Evolutionary conservation across 2,888 invertebrate genomes (phyloP).

Genomic region (Ophion costatus): DNA sequence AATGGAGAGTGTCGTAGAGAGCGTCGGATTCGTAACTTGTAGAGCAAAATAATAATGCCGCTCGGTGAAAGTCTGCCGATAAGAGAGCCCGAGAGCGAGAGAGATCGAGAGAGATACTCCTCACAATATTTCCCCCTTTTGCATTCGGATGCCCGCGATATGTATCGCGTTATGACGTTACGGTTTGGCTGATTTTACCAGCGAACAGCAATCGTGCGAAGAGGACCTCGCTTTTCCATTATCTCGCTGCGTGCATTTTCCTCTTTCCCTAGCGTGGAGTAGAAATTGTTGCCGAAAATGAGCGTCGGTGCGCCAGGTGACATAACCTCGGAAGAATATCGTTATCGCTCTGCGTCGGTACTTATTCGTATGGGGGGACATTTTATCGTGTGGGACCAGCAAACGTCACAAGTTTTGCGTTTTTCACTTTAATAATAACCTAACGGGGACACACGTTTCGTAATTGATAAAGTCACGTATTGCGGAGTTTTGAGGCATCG

Average conservation of each 20-base stretch:
- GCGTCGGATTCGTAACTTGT: not conserved
- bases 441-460: constrained; percentile 32
- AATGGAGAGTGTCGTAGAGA: not conserved
- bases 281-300: not conserved
- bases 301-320: not conserved
- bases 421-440: constrained; percentile 58
- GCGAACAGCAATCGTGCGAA: constrained; percentile 1
- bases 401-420: constrained; percentile 9
- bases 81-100: constrained; percentile 29
- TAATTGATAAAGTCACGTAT: constrained; percentile 35
- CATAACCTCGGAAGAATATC: not conserved
- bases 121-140: constrained; percentile 54
- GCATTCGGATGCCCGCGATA: constrained; percentile 45
- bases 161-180: constrained; percentile 55
- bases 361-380: not conserved
- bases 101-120: constrained; percentile 27
- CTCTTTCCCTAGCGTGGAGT: not conserved
- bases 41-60: constrained; percentile 45
- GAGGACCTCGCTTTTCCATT: not conserved
- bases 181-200: constrained; percentile 46
- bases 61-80: constrained; percentile 62
- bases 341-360: not conserved
- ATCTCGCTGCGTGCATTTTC: not conserved
- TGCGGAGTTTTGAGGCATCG: constrained; percentile 12
- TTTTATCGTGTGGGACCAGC: not conserved